phyloP scores from a whole-genome alignment of 2,888 invertebrate genomes.

The Ophioninae sp. region DNA sequence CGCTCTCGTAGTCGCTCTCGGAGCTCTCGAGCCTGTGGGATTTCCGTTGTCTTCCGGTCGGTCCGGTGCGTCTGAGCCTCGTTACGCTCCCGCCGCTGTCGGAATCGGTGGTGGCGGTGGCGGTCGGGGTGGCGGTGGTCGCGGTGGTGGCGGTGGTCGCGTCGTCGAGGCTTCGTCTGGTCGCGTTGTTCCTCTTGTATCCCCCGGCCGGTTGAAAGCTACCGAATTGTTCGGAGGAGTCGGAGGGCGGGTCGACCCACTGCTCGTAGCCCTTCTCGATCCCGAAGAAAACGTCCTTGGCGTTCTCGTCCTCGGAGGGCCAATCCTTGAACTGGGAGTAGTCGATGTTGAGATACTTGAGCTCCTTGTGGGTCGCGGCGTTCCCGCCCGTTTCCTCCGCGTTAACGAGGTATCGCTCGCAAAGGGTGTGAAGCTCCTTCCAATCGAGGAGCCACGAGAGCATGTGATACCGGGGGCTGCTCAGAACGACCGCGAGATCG shows the following conservation, averaged over 20 bases:
- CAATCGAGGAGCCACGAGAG: slow-evolving; percentile 87
- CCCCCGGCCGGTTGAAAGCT: slow-evolving; percentile 75
- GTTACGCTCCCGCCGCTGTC: slow-evolving; percentile 77
- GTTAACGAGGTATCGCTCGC: slow-evolving; percentile 83
- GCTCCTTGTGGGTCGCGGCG: slow-evolving; percentile 84
- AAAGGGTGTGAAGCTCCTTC: slow-evolving; percentile 83
- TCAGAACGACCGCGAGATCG: slow-evolving; percentile 87
- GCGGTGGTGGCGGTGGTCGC: too few relatives aligned
- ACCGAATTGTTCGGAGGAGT: slow-evolving; percentile 76
- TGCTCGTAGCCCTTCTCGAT: slow-evolving; percentile 85
- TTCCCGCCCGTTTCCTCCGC: slow-evolving; percentile 84
- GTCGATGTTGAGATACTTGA: slow-evolving; percentile 89
- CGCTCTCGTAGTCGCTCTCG: slow-evolving; percentile 79
- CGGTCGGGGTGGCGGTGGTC: too few relatives aligned
- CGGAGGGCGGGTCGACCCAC: slow-evolving; percentile 77
- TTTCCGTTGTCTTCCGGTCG: slow-evolving; percentile 73
- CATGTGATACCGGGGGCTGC: slow-evolving; percentile 87
- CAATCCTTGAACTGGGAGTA: slow-evolving; percentile 86
- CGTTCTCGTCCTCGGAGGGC: slow-evolving; percentile 83
- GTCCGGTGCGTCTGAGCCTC: slow-evolving; percentile 62
- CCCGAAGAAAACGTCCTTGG: slow-evolving; percentile 83
- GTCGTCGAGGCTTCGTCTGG: slow-evolving; percentile 76
- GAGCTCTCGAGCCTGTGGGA: slow-evolving; percentile 77
- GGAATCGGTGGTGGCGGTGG: slow-evolving; percentile 66
- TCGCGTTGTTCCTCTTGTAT: slow-evolving; percentile 73